Base-by-base conservation (phyloP, 2,888 invertebrate species). In the Herminia tarsipennalis region DNA sequence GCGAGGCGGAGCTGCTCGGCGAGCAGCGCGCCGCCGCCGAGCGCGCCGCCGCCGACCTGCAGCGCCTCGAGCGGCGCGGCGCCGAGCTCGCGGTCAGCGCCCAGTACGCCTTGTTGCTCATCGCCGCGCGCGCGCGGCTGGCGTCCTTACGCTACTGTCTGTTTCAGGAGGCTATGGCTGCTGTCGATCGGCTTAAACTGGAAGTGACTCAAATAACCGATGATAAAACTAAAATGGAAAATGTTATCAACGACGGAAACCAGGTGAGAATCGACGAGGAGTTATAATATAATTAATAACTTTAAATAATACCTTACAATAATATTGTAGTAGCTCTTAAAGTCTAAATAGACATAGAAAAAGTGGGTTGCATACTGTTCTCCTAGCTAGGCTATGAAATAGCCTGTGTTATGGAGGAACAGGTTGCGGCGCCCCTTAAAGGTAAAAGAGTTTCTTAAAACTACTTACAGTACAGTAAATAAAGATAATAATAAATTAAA, bases 181-280 rank as follows among this genome's bases (percentile, higher is more conserved):
- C 4, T 5, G 21, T 40, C 3, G 16, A 30, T 8, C 29, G 9
- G 1, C 2, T 22, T 13, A 10, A n/a, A 6, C 8, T 8, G 2
- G 29, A 21, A 5, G 1, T 37, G 10, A 3, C 13, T 3, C 2
- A 18, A 3, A 12, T 27, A 12, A 20, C 8, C 12, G n/a, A 37
- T 18, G n/a, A 17, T 0, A 37, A 28, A 13, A 9, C 6, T 2
- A n/a, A 27, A 13, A 27, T 55, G 5, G 29, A 51, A 12, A 40
- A 38, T 14, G 9, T 39, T 2, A 38, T 64, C 13, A 10, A 12
- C 9, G 51, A 48, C 5, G 47, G 47, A 21, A 35, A 25, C 18
- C 37, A 50, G 47, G 60, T 64, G 50, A 13, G 43, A 39, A 9
- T 3, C 4, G 0, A 0, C 17, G 13, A 1, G 1, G 12, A 5